Percentiles rank a stretch among this genome's conserved stretches.
Conservation (phyloP, 2,113 vertebrate species). For the Entelurus aequoreus region DNA sequence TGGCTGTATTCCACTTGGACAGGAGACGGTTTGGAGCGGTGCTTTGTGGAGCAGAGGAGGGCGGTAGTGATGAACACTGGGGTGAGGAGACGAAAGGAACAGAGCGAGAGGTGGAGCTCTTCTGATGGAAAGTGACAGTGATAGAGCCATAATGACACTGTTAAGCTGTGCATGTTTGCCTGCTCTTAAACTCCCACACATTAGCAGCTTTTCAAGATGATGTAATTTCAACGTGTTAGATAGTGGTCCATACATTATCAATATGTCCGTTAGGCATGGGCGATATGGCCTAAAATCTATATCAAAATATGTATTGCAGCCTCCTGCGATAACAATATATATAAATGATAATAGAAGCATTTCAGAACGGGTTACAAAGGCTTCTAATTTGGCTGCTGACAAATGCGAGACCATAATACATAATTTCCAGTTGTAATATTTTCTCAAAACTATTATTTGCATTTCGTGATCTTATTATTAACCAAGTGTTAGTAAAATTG, state of each 20-base stretch:
- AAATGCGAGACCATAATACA: too few species aligned
- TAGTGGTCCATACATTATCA: not conserved
- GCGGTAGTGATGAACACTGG: conserved; percentile 10
- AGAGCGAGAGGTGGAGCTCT: conserved; percentile 52
- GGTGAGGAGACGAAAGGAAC: conserved; percentile 54
- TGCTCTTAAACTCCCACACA: conserved; percentile 6
- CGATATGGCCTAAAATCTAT: too few species aligned
- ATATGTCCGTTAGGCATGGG: too few species aligned
- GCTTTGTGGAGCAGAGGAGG: not conserved
- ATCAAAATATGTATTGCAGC: too few species aligned
- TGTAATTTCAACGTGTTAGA: not conserved
- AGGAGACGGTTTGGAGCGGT: conserved; percentile 28
- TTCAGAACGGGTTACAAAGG: too few species aligned
- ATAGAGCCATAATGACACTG: conserved; percentile 32
- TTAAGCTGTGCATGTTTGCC: conserved; percentile 19
- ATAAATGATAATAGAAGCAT: too few species aligned
- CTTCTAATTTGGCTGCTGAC: too few species aligned
- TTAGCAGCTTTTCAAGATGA: not conserved
- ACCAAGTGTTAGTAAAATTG: too few species aligned
- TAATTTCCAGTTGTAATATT: too few species aligned
- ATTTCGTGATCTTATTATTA: too few species aligned
- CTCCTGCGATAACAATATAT: too few species aligned
- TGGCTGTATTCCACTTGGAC: conserved; percentile 34
- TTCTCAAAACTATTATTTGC: too few species aligned
- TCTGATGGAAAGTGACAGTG: conserved; percentile 61